These are phyloP conservation scores for Lycopodina hypogea DNA, from an alignment of 37 sponge, comb jelly and placozoan genomes.

Conservation along the genomic window DNA sequence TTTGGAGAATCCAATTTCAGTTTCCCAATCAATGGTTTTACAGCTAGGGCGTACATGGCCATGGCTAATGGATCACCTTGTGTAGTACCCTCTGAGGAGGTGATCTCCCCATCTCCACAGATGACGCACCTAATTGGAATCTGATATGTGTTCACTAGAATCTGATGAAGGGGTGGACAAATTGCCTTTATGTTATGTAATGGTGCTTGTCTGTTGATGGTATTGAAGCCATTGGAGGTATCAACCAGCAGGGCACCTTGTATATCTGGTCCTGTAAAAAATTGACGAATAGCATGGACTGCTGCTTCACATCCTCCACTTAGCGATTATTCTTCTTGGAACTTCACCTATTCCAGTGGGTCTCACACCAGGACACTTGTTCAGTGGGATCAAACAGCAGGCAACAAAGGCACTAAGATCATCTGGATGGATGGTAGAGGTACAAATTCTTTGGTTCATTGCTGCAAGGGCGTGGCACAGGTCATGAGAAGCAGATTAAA, in stretches of 20 bases:
- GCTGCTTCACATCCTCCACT: too few relatives aligned
- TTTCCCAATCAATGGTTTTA: constrained; percentile 1
- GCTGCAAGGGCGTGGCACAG: neutral
- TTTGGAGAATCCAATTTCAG: neutral
- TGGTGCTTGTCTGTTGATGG: constrained; percentile 11
- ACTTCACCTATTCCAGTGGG: constrained; percentile 23
- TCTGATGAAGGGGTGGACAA: constrained; percentile 3
- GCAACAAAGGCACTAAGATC: constrained; percentile 18
- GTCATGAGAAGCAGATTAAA: neutral
- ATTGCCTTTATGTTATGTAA: constrained; percentile 20
- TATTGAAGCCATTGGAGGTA: constrained; percentile 6
- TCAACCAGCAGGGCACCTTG: neutral
- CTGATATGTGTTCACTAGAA: constrained; percentile 5
- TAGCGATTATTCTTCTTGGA: constrained; percentile 10
- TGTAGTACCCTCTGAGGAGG: constrained; percentile 12
- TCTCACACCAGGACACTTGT: constrained; percentile 12
- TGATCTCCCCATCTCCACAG: constrained; percentile 21
- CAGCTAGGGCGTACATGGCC: neutral
- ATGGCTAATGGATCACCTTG: constrained; percentile 9
- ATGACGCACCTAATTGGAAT: constrained; percentile 20
- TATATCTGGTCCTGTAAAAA: too few relatives aligned
- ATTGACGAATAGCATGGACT: too few relatives aligned
- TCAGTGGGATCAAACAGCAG: constrained; percentile 5
- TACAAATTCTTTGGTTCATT: neutral
- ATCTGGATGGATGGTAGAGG: constrained; percentile 7